Percentiles rank a stretch among this genome's conserved stretches.
phyloP scores from a whole-genome alignment of 2,888 invertebrate species.

The Prosopocoilus inquinatus region DNA sequence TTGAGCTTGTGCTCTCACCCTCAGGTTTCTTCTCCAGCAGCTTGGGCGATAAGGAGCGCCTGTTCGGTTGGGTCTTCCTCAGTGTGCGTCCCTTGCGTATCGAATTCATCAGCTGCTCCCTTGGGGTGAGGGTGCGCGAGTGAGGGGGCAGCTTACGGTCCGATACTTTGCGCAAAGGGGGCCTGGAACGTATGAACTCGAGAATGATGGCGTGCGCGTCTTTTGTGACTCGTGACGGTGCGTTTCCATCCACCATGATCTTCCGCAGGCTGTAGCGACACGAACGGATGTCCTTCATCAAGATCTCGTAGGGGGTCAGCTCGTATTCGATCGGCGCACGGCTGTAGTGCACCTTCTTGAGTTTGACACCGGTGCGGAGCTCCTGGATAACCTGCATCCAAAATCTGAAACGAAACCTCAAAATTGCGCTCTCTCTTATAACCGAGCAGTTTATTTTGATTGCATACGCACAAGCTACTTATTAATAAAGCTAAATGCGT shows the following conservation, averaged over 20 bases:
- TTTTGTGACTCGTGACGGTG: slow-evolving; percentile 82
- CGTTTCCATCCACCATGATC: slow-evolving; percentile 75
- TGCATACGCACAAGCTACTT: too few relatives aligned
- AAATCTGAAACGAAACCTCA: slow-evolving; percentile 50
- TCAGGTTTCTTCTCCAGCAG: neutral
- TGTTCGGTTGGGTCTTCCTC: slow-evolving; percentile 41
- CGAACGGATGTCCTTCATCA: slow-evolving; percentile 93
- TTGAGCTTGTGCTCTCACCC: slow-evolving; percentile 29
- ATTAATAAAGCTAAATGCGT: too few relatives aligned
- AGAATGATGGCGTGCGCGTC: slow-evolving; percentile 94
- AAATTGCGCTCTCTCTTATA: too few relatives aligned
- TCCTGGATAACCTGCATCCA: slow-evolving; percentile 96
- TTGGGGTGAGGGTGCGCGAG: slow-evolving; percentile 69
- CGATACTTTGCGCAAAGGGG: slow-evolving; percentile 87
- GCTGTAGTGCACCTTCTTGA: slow-evolving; percentile 83
- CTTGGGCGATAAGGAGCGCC: slow-evolving; percentile 10
- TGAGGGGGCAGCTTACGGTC: slow-evolving; percentile 74
- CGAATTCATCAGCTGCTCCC: slow-evolving; percentile 83
- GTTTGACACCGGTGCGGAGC: slow-evolving; percentile 84
- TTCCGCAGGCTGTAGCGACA: slow-evolving; percentile 87
- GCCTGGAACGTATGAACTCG: slow-evolving; percentile 94
- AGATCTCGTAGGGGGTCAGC: slow-evolving; percentile 92
- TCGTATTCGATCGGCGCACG: slow-evolving; percentile 85
- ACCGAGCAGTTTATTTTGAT: too few relatives aligned
- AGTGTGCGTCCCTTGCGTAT: slow-evolving; percentile 75